Conservation (phyloP, 1,140 invertebrate species). For the Hyles vespertilio region DNA sequence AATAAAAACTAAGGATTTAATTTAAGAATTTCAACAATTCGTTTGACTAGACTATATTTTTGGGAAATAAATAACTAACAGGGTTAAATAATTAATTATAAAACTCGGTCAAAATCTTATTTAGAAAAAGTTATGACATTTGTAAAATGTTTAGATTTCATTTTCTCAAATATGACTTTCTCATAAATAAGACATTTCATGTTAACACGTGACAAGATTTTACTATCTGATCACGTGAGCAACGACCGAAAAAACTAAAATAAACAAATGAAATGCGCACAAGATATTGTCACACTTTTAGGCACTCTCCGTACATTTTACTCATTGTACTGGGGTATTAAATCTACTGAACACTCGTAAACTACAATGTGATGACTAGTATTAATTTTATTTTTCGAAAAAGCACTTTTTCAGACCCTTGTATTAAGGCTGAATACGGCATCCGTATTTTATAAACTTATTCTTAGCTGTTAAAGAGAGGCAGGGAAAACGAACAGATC, state of each 20-base stretch:
- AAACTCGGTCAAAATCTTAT: too few species aligned
- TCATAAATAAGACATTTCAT: too few species aligned
- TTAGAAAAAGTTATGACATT: too few species aligned
- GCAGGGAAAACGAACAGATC: slow-evolving; percentile 31
- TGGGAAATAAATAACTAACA: too few species aligned
- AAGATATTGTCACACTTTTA: slow-evolving; percentile 51
- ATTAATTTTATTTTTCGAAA: slow-evolving; percentile 30
- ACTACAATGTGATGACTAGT: slow-evolving; percentile 34
- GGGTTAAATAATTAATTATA: too few species aligned
- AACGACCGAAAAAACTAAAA: too few species aligned
- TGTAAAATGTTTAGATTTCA: too few species aligned
- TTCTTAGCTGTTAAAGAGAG: slow-evolving; percentile 16
- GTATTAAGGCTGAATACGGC: slow-evolving; percentile 22
- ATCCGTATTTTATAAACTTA: slow-evolving; percentile 15
- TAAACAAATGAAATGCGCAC: slow-evolving; percentile 9
- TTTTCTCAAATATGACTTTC: too few species aligned
- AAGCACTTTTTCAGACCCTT: slow-evolving; percentile 59
- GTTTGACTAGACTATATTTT: too few species aligned
- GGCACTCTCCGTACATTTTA: slow-evolving; percentile 42
- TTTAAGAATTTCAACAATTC: too few species aligned
- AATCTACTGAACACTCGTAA: slow-evolving; percentile 49
- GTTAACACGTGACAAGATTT: neutral
- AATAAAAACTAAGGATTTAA: too few species aligned
- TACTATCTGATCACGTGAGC: slow-evolving; percentile 2
- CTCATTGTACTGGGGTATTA: slow-evolving; percentile 40